These are phyloP conservation scores for Diarsia brunnea DNA, from an alignment of 2,888 invertebrate genomes.

Conservation along the genomic window DNA sequence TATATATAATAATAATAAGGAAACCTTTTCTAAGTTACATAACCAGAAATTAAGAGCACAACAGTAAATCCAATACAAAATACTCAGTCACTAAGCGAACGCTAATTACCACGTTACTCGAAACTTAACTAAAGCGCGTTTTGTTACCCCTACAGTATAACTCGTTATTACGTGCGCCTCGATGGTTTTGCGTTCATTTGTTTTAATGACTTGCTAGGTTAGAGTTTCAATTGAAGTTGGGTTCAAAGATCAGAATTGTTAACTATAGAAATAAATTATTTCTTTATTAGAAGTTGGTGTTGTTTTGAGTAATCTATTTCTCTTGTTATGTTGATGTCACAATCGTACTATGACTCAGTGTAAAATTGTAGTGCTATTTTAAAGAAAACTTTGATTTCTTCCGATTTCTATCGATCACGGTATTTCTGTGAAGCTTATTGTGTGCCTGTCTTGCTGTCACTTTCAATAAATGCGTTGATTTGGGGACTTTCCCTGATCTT, in stretches of 20 bases:
- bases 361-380: background rate
- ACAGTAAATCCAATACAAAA: conserved; percentile 55
- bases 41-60: conserved; percentile 27
- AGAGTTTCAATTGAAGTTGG: conserved; percentile 58
- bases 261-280: conserved; percentile 55
- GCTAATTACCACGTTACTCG: conserved; percentile 65
- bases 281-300: conserved; percentile 26
- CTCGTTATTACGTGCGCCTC: conserved; percentile 65
- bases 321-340: conserved; percentile 7
- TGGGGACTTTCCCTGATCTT: no score
- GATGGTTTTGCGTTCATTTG: conserved; percentile 66
- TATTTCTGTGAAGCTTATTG: background rate
- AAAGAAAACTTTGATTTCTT: background rate
- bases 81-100: conserved; percentile 58
- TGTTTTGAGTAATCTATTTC: conserved; percentile 32
- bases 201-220: conserved; percentile 67
- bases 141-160: conserved; percentile 65
- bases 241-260: conserved; percentile 61
- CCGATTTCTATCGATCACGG: background rate
- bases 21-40: background rate
- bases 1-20: no score
- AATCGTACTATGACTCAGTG: background rate
- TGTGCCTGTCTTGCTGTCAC: no score
- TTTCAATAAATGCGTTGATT: no score
- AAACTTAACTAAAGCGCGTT: conserved; percentile 63